Evolutionary conservation across 2,888 invertebrate genomes (phyloP).

Genomic region (Petrophora chlorosata): DNA sequence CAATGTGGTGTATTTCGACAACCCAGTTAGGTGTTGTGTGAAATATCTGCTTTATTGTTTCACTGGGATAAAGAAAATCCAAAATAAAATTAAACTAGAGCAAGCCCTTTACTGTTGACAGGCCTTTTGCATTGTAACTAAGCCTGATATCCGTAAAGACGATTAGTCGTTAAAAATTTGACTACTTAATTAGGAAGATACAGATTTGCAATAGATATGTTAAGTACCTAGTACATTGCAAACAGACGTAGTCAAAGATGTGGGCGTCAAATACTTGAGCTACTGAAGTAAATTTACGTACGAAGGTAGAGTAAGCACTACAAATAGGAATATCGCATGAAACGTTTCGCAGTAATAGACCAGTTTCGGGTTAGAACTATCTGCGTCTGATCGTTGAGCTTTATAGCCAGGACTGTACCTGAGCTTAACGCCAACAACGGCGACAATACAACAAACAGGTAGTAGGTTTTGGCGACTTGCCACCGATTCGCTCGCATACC

Average conservation of each 20-base stretch:
- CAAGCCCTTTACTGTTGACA: too few relatives aligned
- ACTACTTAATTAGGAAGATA: too few relatives aligned
- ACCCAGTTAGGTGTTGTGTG: conserved; percentile 8
- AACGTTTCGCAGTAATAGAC: conserved; percentile 4
- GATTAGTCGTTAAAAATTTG: too few relatives aligned
- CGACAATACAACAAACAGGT: conserved; percentile 41
- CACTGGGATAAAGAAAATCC: neutral
- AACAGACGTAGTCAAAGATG: too few relatives aligned
- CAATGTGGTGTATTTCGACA: conserved; percentile 12
- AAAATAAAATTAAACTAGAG: neutral
- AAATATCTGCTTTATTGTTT: conserved; percentile 11
- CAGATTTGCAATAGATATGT: too few relatives aligned
- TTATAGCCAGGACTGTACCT: conserved; percentile 13
- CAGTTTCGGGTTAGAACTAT: conserved; percentile 17
- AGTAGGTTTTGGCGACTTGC: conserved; percentile 50
- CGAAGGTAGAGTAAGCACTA: too few relatives aligned
- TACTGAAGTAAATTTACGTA: too few relatives aligned
- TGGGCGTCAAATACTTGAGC: neutral
- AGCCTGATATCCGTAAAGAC: too few relatives aligned
- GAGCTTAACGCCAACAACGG: conserved; percentile 20
- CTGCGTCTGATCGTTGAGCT: conserved; percentile 16
- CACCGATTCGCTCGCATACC: conserved; percentile 51
- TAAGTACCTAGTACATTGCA: too few relatives aligned
- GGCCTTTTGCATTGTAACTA: too few relatives aligned
- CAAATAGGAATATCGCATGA: neutral